A percentile compares a stretch with the other conserved stretches of the same genome.
Conservation (phyloP, 2,888 invertebrate genomes). For the Drosophila aldrichi region DNA sequence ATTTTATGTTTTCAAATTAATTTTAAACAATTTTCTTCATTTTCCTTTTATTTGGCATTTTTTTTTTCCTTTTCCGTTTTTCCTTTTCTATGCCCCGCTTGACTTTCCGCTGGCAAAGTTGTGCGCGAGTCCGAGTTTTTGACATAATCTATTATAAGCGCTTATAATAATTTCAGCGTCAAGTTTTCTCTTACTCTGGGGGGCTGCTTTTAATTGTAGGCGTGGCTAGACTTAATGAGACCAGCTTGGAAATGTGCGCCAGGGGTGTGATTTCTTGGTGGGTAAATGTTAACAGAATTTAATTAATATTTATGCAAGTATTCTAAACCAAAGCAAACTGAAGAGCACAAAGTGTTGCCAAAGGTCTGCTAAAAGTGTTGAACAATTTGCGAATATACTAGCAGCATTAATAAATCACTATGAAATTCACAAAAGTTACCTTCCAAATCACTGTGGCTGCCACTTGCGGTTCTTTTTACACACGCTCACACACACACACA, state of each 20-base stretch:
- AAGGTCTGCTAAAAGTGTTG: slow-evolving; percentile 36
- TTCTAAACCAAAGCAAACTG: neutral
- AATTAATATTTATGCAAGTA: slow-evolving; percentile 46
- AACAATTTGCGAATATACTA: slow-evolving; percentile 30
- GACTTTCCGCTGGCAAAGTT: slow-evolving; percentile 40
- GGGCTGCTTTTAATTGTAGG: slow-evolving; percentile 62
- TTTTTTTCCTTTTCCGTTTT: neutral
- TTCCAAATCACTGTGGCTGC: slow-evolving; percentile 48
- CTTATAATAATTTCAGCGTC: slow-evolving; percentile 54
- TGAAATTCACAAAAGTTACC: slow-evolving; percentile 65
- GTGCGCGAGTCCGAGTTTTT: slow-evolving; percentile 46
- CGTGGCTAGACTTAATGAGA: slow-evolving; percentile 65
- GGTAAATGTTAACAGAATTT: slow-evolving; percentile 23
- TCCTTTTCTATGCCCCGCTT: slow-evolving; percentile 4
- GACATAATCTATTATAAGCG: slow-evolving; percentile 68
- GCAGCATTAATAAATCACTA: slow-evolving; percentile 64
- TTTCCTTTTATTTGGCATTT: slow-evolving; percentile 11
- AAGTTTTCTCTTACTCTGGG: slow-evolving; percentile 19
- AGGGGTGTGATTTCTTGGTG: slow-evolving; percentile 36
- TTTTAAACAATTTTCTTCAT: slow-evolving; percentile 48
- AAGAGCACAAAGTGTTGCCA: slow-evolving; percentile 7
- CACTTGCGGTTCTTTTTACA: slow-evolving; percentile 31
- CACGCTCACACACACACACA: slow-evolving; percentile 7
- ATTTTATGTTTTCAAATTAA: slow-evolving; percentile 66
- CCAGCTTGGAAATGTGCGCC: slow-evolving; percentile 28